Percentiles rank a stretch among this genome's conserved stretches.
Conservation (phyloP, 1,140 invertebrate genomes). For the Drosophila guanche region DNA sequence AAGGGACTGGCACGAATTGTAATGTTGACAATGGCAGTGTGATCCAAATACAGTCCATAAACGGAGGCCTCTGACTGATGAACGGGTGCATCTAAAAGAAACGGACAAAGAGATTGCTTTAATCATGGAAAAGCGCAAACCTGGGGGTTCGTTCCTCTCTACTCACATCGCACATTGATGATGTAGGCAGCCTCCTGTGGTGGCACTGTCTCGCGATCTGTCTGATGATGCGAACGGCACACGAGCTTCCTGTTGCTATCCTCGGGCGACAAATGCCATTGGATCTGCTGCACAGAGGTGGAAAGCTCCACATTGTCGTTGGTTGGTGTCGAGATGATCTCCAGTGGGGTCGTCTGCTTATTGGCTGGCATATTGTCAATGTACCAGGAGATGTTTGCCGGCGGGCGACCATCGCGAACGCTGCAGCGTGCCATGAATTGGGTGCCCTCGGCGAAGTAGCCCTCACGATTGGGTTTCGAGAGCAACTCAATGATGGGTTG, state of each 20-base stretch:
- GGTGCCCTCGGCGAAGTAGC: conserved; percentile 86
- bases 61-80: conserved; percentile 84
- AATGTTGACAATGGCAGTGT: conserved; percentile 87
- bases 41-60: conserved; percentile 89
- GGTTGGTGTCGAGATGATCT: conserved; percentile 83
- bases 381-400: conserved; percentile 89
- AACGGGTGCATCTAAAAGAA: conserved; percentile 86
- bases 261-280: conserved; percentile 85
- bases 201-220: conserved; percentile 72
- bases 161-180: conserved; percentile 76
- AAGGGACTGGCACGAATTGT: conserved; percentile 88
- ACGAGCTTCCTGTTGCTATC: conserved; percentile 87
- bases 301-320: conserved; percentile 84
- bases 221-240: conserved; percentile 87
- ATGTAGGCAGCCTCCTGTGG: conserved; percentile 71
- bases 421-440: conserved; percentile 87
- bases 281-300: conserved; percentile 87
- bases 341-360: conserved; percentile 85
- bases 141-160: background rate
- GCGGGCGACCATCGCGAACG: conserved; percentile 88
- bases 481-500: conserved; percentile 85
- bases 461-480: conserved; percentile 80
- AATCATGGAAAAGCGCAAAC: too few species aligned
- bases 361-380: conserved; percentile 86
- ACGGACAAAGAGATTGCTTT: background rate